Conservation (phyloP, 2,888 invertebrate species). For the Linnaemya vulpina region DNA sequence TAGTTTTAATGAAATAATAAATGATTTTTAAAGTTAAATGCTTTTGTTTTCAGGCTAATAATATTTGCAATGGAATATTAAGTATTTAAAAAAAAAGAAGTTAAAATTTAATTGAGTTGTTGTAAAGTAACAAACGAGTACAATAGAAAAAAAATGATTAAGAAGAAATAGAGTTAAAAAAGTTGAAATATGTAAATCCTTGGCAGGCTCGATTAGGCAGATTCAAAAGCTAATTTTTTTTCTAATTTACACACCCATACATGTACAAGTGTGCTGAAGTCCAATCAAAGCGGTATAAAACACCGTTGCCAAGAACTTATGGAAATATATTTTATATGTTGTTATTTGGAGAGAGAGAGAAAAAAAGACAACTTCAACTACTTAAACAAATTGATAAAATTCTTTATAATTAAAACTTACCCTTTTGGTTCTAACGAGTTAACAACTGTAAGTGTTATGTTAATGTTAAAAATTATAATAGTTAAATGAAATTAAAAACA, state of each 20-base stretch:
- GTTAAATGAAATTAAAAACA: slow-evolving; percentile 15
- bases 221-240: neutral
- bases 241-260: neutral
- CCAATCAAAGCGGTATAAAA: neutral
- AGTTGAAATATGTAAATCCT: slow-evolving; percentile 72
- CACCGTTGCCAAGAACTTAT: slow-evolving; percentile 69
- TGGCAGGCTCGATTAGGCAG: slow-evolving; percentile 67
- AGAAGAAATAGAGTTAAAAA: slow-evolving; percentile 48
- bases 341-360: slow-evolving; percentile 2
- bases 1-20: slow-evolving; percentile 29
- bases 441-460: slow-evolving; percentile 68
- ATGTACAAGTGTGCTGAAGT: neutral
- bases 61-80: slow-evolving; percentile 6
- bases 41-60: slow-evolving; percentile 34
- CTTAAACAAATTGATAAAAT: slow-evolving; percentile 52
- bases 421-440: slow-evolving; percentile 53
- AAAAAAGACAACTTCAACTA: slow-evolving; percentile 53
- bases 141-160: slow-evolving; percentile 32
- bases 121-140: slow-evolving; percentile 27
- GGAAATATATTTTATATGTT: slow-evolving; percentile 8
- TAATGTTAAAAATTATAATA: slow-evolving; percentile 57
- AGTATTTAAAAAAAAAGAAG: slow-evolving; percentile 18
- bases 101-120: slow-evolving; percentile 7
- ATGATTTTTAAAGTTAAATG: slow-evolving; percentile 43
- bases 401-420: slow-evolving; percentile 57